Evolutionary conservation across 2,113 vertebrate species (phyloP).

Genomic region (Gymnocephalus cernua): DNA sequence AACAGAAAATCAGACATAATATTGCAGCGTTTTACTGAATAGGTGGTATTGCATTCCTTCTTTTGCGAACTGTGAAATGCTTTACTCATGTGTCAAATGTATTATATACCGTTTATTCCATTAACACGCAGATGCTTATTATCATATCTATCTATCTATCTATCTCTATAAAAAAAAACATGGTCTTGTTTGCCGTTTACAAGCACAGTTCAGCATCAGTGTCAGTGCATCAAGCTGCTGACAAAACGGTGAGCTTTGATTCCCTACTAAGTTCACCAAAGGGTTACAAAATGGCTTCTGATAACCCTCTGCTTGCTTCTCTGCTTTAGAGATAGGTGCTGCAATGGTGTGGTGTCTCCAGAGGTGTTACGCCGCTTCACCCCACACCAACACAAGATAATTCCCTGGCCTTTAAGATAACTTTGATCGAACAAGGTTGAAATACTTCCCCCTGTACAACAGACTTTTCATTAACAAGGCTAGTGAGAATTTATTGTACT

Average conservation of each 20-base stretch:
- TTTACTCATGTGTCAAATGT: background rate
- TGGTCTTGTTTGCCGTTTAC: background rate
- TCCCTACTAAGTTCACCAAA: conserved; percentile 34
- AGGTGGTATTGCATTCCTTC: background rate
- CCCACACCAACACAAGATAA: conserved; percentile 23
- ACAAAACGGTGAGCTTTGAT: conserved; percentile 1
- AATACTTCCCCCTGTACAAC: background rate
- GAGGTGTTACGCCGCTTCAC: conserved; percentile 11
- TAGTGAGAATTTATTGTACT: background rate
- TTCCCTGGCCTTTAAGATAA: conserved; percentile 33
- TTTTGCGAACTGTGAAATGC: background rate
- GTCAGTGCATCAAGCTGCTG: conserved; percentile 9
- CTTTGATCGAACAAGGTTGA: conserved; percentile 16
- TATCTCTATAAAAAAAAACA: too few relatives aligned
- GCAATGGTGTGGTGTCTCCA: conserved; percentile 11
- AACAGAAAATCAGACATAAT: conserved; percentile 16
- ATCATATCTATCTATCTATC: background rate
- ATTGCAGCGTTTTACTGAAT: conserved; percentile 5
- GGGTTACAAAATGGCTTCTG: conserved; percentile 41
- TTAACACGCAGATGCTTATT: background rate
- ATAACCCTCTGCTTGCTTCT: conserved; percentile 30
- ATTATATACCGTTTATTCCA: background rate
- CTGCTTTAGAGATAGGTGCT: conserved; percentile 18
- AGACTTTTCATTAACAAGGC: conserved; percentile 25
- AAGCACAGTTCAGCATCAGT: conserved; percentile 17